phyloP scores from a whole-genome alignment of 53 echinoderm and acorn worm species.

The Actinopyga echinites region DNA sequence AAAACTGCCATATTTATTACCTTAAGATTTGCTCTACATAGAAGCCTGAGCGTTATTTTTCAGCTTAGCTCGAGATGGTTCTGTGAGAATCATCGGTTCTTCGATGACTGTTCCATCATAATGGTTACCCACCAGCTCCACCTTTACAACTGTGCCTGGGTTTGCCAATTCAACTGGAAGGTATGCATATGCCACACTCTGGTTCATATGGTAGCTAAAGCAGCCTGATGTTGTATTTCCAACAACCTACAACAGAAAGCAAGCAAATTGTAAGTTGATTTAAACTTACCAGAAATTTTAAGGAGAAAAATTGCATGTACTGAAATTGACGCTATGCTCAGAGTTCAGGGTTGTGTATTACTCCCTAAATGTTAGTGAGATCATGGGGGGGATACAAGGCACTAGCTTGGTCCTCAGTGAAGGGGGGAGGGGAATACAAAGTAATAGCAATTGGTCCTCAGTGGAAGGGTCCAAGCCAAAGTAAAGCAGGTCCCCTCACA shows the following conservation, averaged over 20 bases:
- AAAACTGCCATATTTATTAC: no score
- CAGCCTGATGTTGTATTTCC: constrained; percentile 99
- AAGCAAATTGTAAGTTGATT: neutral
- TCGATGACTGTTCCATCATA: constrained; percentile 77
- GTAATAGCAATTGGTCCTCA: no score
- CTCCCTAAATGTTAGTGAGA: no score
- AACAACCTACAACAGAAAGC: constrained; percentile 65
- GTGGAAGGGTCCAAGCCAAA: no score
- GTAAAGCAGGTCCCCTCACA: no score
- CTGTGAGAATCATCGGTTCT: constrained; percentile 83
- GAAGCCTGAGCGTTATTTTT: constrained; percentile 7
- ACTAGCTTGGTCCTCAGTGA: no score
- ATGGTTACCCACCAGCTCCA: constrained; percentile 80
- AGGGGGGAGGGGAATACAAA: no score
- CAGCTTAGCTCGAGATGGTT: constrained; percentile 50
- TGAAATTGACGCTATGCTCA: no score
- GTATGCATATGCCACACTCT: constrained; percentile 94
- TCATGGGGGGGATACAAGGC: no score
- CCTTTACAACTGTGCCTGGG: constrained; percentile 78
- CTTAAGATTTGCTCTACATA: no score
- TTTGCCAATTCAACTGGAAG: constrained; percentile 69
- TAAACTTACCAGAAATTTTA: neutral
- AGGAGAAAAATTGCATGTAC: neutral
- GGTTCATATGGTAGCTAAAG: constrained; percentile 86
- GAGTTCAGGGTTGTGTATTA: no score